A percentile compares a stretch with the other conserved stretches of the same genome.
phyloP scores from a whole-genome alignment of 1,140 invertebrate species.

The Achroia grisella region DNA sequence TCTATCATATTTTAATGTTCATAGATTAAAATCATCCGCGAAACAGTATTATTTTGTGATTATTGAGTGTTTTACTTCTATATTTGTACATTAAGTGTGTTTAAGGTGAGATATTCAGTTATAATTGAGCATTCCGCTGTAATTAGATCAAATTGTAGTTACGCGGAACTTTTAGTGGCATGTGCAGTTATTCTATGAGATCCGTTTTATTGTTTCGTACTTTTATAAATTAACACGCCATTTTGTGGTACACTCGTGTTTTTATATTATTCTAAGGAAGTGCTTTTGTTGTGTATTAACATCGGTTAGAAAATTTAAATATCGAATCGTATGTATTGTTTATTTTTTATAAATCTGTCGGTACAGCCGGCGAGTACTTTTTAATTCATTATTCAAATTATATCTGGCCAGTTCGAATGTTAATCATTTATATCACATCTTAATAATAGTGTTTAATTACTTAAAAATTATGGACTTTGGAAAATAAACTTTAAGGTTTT shows the following conservation, averaged over 20 bases:
- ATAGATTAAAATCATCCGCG: conserved; percentile 1
- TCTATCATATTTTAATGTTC: conserved; percentile 5
- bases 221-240: conserved; percentile 40
- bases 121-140: conserved; percentile 12
- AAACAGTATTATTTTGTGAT: conserved; percentile 10
- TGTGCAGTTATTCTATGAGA: conserved; percentile 52
- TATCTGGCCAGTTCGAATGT: background rate
- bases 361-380: background rate
- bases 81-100: background rate
- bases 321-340: conserved; percentile 9
- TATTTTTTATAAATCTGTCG: conserved; percentile 3
- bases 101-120: conserved; percentile 27
- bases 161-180: conserved; percentile 41
- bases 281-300: no score
- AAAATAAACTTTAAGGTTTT: no score
- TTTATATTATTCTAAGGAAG: no score
- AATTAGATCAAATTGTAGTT: conserved; percentile 18
- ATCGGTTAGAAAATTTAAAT: conserved; percentile 7
- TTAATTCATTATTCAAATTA: background rate
- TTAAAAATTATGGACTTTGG: no score
- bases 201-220: conserved; percentile 36
- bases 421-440: background rate
- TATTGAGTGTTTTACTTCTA: conserved; percentile 6
- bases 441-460: conserved; percentile 5
- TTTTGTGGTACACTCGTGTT: conserved; percentile 25